Conservation (phyloP, 1,140 invertebrate species). For the Onthophagus taurus region DNA sequence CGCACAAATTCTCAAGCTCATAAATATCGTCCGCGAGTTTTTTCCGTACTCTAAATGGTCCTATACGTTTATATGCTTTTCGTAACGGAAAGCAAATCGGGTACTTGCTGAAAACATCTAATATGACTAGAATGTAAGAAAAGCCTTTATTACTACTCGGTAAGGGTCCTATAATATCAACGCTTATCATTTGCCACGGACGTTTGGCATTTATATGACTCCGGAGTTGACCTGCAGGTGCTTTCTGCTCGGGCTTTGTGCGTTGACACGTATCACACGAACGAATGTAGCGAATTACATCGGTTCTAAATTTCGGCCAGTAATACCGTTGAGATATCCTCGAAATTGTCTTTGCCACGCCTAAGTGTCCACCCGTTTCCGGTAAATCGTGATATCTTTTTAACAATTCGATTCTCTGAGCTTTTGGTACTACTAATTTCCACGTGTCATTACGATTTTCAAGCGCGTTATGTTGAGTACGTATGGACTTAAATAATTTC, state of each 20-base stretch:
- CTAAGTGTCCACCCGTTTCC: slow-evolving; percentile 8
- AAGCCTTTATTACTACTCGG: neutral
- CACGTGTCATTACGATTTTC: too few relatives aligned
- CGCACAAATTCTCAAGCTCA: neutral
- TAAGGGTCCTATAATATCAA: slow-evolving; percentile 9
- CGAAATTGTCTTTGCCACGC: neutral
- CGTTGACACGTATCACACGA: neutral
- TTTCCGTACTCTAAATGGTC: slow-evolving; percentile 7
- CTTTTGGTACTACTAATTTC: too few relatives aligned
- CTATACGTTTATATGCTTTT: slow-evolving; percentile 9
- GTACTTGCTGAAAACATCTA: slow-evolving; percentile 11
- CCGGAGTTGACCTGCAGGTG: slow-evolving; percentile 8
- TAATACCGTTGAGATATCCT: too few relatives aligned
- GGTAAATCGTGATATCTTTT: too few relatives aligned
- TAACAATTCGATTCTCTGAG: too few relatives aligned
- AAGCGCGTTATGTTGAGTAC: too few relatives aligned
- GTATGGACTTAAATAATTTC: too few relatives aligned
- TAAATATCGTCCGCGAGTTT: neutral
- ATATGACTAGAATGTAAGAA: slow-evolving; percentile 6
- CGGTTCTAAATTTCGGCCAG: slow-evolving; percentile 2
- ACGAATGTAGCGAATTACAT: slow-evolving; percentile 3
- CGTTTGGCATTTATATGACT: neutral
- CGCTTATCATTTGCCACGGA: slow-evolving; percentile 9
- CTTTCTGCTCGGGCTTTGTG: neutral
- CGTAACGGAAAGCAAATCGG: slow-evolving; percentile 3